These are phyloP conservation scores for Elgaria multicarinata DNA, from an alignment of 2,113 vertebrate genomes.

Conservation along the genomic window DNA sequence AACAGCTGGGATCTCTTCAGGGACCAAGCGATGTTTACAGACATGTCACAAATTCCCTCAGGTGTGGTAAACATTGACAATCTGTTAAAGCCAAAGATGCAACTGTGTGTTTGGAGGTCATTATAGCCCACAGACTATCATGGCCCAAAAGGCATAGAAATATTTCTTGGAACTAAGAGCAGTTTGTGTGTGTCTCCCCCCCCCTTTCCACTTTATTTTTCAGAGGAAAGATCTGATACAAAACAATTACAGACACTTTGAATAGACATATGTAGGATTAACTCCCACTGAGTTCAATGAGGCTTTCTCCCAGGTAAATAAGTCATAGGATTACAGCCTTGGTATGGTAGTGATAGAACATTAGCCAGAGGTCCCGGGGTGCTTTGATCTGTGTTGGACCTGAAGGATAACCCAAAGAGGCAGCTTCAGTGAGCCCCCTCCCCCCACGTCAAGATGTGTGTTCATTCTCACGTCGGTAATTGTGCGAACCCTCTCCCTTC, in stretches of 20 bases:
- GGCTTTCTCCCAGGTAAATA: too few species aligned
- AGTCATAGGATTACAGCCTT: too few species aligned
- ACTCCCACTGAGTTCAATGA: too few species aligned
- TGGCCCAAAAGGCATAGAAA: background rate
- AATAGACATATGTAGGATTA: too few species aligned
- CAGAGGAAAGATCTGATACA: background rate
- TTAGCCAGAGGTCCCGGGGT: background rate
- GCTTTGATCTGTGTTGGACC: background rate
- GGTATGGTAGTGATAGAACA: too few species aligned
- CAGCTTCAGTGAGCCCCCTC: background rate
- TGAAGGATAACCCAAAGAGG: background rate
- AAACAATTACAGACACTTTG: background rate
- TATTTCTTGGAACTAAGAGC: background rate
- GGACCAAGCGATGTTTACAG: background rate
- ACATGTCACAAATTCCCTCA: background rate
- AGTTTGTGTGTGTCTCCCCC: background rate
- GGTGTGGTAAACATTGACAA: background rate
- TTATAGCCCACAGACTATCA: background rate
- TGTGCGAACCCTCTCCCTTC: background rate
- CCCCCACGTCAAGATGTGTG: too few species aligned
- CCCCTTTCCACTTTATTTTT: too few species aligned
- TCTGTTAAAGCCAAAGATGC: background rate
- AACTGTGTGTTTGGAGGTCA: conserved; percentile 9
- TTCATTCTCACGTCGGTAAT: background rate
- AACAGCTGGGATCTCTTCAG: conserved; percentile 12